Percentiles rank a stretch among this genome's conserved stretches.
phyloP scores from a whole-genome alignment of 2,888 invertebrate species.

The Thelaira solivaga region DNA sequence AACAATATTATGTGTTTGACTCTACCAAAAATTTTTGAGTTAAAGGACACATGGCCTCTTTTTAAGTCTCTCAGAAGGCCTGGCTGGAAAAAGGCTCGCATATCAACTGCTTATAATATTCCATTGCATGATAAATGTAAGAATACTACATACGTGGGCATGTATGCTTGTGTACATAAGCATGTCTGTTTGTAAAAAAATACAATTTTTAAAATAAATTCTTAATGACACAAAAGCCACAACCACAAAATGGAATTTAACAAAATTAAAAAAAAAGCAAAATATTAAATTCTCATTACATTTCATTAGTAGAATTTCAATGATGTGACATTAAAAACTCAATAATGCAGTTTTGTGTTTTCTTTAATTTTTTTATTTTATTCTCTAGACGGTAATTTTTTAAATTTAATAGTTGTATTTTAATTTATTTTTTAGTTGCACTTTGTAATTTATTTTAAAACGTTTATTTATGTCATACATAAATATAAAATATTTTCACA shows the following conservation, averaged over 20 bases:
- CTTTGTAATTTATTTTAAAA: too few species aligned
- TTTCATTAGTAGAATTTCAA: conserved; percentile 5
- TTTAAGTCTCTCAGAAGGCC: too few species aligned
- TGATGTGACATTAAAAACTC: conserved; percentile 5
- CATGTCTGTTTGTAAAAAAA: too few species aligned
- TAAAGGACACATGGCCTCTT: too few species aligned
- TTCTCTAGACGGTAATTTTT: neutral
- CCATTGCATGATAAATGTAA: too few species aligned
- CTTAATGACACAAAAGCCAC: conserved; percentile 12
- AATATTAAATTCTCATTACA: neutral
- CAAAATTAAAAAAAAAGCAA: neutral
- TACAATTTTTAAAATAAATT: neutral
- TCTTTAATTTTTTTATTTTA: neutral
- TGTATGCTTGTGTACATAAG: neutral
- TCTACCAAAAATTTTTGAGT: too few species aligned
- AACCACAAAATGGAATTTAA: conserved; percentile 27
- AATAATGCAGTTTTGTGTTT: neutral
- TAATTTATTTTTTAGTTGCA: neutral
- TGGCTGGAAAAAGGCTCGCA: too few species aligned
- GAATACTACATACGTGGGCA: too few species aligned
- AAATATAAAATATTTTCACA: too few species aligned
- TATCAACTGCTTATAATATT: too few species aligned
- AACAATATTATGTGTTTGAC: too few species aligned
- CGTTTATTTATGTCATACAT: too few species aligned
- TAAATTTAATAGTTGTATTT: neutral